Evolutionary conservation across 2,113 vertebrate species (phyloP).

Genomic region (Trachemys scripta): DNA sequence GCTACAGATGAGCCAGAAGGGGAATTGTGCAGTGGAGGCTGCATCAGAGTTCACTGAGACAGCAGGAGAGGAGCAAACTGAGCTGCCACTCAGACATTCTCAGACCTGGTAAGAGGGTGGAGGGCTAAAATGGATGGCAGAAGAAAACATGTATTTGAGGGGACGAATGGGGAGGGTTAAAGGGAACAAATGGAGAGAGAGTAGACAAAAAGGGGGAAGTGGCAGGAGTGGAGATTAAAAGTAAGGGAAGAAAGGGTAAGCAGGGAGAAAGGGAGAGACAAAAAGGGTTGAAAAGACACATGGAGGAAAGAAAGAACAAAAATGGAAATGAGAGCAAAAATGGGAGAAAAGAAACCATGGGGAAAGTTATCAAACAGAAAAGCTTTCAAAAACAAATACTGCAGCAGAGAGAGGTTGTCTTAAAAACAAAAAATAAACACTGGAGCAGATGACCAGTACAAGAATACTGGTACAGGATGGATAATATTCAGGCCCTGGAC

Average conservation of each 20-base stretch:
- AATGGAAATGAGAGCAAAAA: not conserved
- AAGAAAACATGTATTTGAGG: not conserved
- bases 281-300: not conserved
- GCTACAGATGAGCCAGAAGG: not conserved
- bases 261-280: not conserved
- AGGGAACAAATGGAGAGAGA: not conserved
- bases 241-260: not conserved
- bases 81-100: not conserved
- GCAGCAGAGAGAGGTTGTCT: not conserved
- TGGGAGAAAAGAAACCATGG: not conserved
- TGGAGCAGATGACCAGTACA: not conserved
- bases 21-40: not conserved
- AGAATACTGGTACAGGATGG: not conserved
- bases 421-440: not conserved
- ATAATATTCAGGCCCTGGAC: not conserved
- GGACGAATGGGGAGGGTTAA: not conserved
- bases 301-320: not conserved
- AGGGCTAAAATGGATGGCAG: not conserved
- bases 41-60: not conserved
- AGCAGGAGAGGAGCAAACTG: not conserved
- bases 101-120: not conserved
- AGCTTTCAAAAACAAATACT: not conserved
- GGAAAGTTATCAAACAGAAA: not conserved
- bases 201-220: not conserved
- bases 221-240: not conserved